Evolutionary conservation across 2,888 invertebrate species (phyloP), one percentile per base, ranked within the genome.

Genomic region (Limnephilus marmoratus): DNA sequence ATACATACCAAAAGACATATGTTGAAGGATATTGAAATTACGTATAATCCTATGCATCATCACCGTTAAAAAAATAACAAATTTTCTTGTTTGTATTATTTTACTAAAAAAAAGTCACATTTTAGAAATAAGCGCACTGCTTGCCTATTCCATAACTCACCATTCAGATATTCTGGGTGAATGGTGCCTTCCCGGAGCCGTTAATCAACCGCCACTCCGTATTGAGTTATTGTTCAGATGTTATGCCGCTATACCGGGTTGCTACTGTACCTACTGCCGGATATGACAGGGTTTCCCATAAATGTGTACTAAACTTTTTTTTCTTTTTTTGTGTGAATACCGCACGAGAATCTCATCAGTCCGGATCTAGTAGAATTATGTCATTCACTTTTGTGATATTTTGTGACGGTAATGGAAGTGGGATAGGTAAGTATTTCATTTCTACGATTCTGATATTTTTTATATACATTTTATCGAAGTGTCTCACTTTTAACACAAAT

Each of bases 201-300:
- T 89, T 89, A 89, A 80, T 90, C 90, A 82, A 41, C 81, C 82
- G 90, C 45, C 90, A 90, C 90, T 82, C 82, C 31, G 90, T 90
- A 90, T 90, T 90, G 90, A 90, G 90, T 90, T 90, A 90, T 90
- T 90, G 90, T 90, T 82, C 90, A 90, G 82, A 82, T 90, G 90
- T 82, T 90, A 90, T 90, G 90, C 53, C 68, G 9, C 68, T n/a
- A 68, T 68, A 68, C 68, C 68, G 68, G n/a, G 68, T 24, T 68
- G 68, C 68, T 68, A 68, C 68, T 68, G 68, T 68, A n/a, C n/a
- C 82, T 82, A 90, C 81, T 90, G 82, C 45, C 82, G 41, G n/a
- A 90, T 90, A 82, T 12, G 34, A 45, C 15, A 81, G 82, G 13
- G 82, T 31, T 53, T 37, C 80, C 68, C 80, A 45, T 13, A 82